Evolutionary conservation across 2,113 vertebrate species (phyloP), one percentile per base, ranked within the genome.

Genomic region (Mirza zaza): DNA sequence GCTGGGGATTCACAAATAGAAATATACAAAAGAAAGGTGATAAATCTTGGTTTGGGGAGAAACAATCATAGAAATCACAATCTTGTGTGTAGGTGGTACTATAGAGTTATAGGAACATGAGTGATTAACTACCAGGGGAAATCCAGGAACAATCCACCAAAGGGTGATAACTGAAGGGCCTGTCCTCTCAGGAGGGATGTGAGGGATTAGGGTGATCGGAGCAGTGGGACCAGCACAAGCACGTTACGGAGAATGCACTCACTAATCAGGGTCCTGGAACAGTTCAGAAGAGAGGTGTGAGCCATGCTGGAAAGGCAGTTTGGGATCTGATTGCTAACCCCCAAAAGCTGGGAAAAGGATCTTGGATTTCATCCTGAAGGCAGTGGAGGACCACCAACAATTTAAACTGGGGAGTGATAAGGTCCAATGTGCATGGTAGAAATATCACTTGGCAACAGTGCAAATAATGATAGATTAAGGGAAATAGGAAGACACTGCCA

Each of bases 81-180:
- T 39, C 7, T 86, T 79, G 11, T 63, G 21, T 59, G 23, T 7
- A 90, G 20, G 11, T 70, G n/a, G 21, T 70, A 71, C 63, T 61
- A 27, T 3, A 81, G 4, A 67, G 21, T 39, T 67, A 73, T 42
- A 87, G 45, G 39, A 67, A 50, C 17, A 48, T 17, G 8, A n/a
- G 5, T 52, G 34, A 79, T 83, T 39, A 76, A n/a, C 63, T 61
- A 9, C 13, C 15, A 42, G 25, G 25, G 70, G 21, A 55, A 81
- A 57, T 65, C n/a, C 52, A 91, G 77, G 81, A 91, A 91, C 81
- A 93, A 75, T 18, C 20, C 70, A 96, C 55, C 71, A 34, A 29
- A 68, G 23, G 61, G 45, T 82, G 48, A 75, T 63, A 27, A 45
- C 0, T 50, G 42, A 81, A 29, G 80, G 50, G 7, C 17, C 29